Evolutionary conservation across 2,888 invertebrate genomes (phyloP).

Genomic region (Metallyticus violacea): DNA sequence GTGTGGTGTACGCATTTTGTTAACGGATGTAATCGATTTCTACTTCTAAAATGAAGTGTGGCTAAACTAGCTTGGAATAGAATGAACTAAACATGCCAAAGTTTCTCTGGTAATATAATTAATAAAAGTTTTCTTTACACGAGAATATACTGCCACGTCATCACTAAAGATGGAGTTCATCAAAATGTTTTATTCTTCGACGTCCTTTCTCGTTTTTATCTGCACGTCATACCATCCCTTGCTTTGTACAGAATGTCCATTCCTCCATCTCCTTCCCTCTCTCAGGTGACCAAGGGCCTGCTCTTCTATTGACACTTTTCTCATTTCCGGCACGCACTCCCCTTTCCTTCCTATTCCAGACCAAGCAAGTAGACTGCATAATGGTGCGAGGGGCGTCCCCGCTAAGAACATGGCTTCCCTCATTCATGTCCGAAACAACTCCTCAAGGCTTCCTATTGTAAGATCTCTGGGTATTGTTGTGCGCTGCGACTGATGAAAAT

Average conservation of each 20-base stretch:
- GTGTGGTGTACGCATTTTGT: too few relatives aligned
- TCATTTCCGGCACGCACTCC: slow-evolving; percentile 2
- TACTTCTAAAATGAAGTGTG: too few relatives aligned
- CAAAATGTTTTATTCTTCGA: not conserved
- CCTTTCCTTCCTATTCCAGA: too few relatives aligned
- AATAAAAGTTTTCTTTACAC: too few relatives aligned
- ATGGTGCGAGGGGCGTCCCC: not conserved
- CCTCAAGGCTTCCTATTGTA: not conserved
- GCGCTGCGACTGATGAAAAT: not conserved
- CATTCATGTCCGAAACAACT: not conserved
- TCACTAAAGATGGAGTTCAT: too few relatives aligned
- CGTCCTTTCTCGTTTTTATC: not conserved
- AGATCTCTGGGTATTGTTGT: not conserved
- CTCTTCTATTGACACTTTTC: slow-evolving; percentile 11
- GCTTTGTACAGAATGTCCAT: too few relatives aligned
- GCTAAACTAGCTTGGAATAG: too few relatives aligned
- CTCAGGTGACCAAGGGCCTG: not conserved
- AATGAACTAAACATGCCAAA: too few relatives aligned
- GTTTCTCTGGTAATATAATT: too few relatives aligned
- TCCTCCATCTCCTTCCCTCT: too few relatives aligned
- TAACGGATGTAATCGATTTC: too few relatives aligned
- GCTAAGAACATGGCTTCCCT: not conserved
- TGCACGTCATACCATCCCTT: not conserved
- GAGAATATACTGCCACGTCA: too few relatives aligned
- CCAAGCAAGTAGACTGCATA: not conserved